phyloP scores from a whole-genome alignment of 2,113 vertebrate species.

The Turnix velox region DNA sequence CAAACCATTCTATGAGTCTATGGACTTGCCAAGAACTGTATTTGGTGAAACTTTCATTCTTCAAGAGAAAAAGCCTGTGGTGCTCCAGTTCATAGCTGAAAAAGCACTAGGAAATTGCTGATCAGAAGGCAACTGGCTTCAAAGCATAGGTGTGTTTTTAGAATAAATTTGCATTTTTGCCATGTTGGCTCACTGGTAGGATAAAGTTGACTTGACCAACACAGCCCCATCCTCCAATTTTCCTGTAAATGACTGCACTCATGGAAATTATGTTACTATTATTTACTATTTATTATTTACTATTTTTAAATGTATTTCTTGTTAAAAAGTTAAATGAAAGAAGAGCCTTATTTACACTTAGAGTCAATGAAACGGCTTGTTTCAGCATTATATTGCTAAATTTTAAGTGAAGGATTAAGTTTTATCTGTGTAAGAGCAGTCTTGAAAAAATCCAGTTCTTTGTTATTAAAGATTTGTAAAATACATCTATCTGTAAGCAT shows the following conservation, averaged over 20 bases:
- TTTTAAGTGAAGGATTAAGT: neutral
- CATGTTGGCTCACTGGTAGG: neutral
- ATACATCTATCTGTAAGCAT: rapidly evolving
- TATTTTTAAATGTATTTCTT: neutral
- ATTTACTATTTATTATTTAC: neutral
- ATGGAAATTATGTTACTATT: neutral
- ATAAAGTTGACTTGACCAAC: neutral
- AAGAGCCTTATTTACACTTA: neutral
- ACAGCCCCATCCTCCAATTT: neutral
- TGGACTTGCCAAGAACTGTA: neutral
- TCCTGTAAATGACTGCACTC: neutral
- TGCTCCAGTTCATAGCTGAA: neutral
- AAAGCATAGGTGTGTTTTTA: neutral
- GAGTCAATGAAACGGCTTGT: neutral
- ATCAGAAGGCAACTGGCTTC: neutral
- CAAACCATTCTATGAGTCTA: no score
- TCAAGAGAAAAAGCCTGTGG: neutral
- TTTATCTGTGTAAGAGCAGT: neutral
- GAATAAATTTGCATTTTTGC: neutral
- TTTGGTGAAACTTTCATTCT: neutral
- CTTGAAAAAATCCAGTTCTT: neutral
- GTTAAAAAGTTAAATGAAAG: neutral
- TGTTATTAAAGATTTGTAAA: neutral
- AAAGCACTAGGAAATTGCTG: neutral
- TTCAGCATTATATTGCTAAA: neutral